phyloP scores from a whole-genome alignment of 2,113 vertebrate genomes.

The Stegastes partitus region DNA sequence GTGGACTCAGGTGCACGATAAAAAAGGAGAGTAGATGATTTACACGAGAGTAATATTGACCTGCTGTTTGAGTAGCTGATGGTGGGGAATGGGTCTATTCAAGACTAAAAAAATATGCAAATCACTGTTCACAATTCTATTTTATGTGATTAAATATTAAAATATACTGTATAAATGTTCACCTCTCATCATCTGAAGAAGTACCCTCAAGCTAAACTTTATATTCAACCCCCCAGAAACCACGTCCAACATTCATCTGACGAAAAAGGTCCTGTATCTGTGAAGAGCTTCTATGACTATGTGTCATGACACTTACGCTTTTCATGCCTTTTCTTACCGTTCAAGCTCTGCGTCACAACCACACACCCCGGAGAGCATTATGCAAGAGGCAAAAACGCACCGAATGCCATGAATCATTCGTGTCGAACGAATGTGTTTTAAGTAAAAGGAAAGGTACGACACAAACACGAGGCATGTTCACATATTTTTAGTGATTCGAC shows the following conservation, averaged over 20 bases:
- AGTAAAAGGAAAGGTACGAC: slow-evolving; percentile 13
- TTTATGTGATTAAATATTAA: too few relatives aligned
- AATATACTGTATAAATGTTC: too few relatives aligned
- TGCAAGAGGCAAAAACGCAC: slow-evolving; percentile 17
- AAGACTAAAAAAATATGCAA: too few relatives aligned
- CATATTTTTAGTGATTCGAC: slow-evolving; percentile 39
- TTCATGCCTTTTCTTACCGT: slow-evolving; percentile 3
- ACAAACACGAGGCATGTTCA: slow-evolving; percentile 29
- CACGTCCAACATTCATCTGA: neutral
- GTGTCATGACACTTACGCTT: slow-evolving; percentile 13
- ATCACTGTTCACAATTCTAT: too few relatives aligned
- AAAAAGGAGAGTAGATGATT: too few relatives aligned
- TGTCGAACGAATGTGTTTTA: slow-evolving; percentile 19
- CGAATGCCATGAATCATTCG: slow-evolving; percentile 22
- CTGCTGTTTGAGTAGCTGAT: too few relatives aligned
- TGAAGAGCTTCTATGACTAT: slow-evolving; percentile 9
- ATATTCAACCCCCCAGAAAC: neutral
- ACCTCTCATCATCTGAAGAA: too few relatives aligned
- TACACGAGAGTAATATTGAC: too few relatives aligned
- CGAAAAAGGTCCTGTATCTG: neutral
- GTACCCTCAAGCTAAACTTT: neutral
- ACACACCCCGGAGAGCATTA: slow-evolving; percentile 23
- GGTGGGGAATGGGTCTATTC: too few relatives aligned
- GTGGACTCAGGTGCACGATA: too few relatives aligned
- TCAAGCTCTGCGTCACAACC: slow-evolving; percentile 4